phyloP scores from a whole-genome alignment of 2,113 vertebrate species.

The Prionailurus bengalensis region DNA sequence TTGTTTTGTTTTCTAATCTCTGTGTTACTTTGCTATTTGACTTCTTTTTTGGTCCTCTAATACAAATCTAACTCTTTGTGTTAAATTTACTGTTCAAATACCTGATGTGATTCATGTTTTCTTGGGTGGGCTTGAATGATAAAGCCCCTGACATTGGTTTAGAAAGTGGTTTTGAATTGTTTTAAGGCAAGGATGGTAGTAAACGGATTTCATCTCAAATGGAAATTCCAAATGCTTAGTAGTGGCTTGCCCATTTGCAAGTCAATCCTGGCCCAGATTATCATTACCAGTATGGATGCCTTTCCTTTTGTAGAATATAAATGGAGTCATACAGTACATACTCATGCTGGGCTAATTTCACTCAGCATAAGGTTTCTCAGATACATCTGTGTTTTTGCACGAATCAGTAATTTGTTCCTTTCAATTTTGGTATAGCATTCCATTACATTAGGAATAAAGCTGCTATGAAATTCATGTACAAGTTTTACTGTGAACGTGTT shows the following conservation, averaged over 20 bases:
- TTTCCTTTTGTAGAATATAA: background rate
- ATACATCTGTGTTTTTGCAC: background rate
- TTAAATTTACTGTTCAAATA: conserved; percentile 4
- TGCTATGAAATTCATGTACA: background rate
- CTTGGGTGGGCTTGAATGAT: background rate
- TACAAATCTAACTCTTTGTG: background rate
- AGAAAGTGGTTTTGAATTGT: background rate
- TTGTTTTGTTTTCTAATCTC: background rate
- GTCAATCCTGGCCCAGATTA: background rate
- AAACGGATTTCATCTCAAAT: background rate
- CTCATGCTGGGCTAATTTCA: background rate
- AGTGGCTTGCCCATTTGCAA: background rate
- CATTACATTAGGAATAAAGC: background rate
- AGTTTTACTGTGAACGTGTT: background rate
- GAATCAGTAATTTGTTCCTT: background rate
- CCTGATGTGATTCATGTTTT: background rate
- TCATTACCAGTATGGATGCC: too few species aligned
- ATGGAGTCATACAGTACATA: background rate
- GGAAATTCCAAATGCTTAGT: background rate
- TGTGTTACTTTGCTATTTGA: background rate
- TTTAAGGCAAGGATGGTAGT: background rate
- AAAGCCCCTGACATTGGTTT: background rate
- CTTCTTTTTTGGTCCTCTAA: background rate
- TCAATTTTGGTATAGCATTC: background rate
- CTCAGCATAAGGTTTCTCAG: background rate